Conservation (phyloP, 2,888 invertebrate genomes). For the Elmis aenea region DNA sequence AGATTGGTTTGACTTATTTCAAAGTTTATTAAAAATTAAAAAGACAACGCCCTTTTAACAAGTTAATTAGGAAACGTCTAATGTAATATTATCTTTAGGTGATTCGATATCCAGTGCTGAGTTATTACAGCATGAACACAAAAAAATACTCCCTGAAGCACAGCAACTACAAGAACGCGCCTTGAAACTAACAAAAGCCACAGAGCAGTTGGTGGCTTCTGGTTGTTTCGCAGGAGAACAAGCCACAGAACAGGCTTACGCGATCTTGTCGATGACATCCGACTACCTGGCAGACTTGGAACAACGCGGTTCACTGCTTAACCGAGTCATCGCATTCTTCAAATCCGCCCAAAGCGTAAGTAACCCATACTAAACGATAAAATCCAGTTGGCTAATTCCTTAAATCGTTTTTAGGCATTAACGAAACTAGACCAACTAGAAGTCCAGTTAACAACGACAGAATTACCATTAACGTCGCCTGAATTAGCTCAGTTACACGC, state of each 20-base stretch:
- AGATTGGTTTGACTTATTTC: too few species aligned
- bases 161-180: slow-evolving; percentile 70
- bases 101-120: slow-evolving; percentile 67
- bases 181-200: slow-evolving; percentile 70
- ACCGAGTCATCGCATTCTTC: slow-evolving; percentile 68
- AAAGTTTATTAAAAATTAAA: too few species aligned
- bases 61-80: slow-evolving; percentile 1
- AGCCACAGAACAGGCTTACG: slow-evolving; percentile 62
- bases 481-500: slow-evolving; percentile 64
- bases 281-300: slow-evolving; percentile 69
- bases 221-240: slow-evolving; percentile 68
- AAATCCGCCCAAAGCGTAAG: slow-evolving; percentile 59
- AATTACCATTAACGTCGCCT: slow-evolving; percentile 59
- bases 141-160: slow-evolving; percentile 65
- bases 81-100: slow-evolving; percentile 41
- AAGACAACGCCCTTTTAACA: not conserved
- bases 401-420: slow-evolving; percentile 51
- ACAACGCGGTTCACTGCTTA: slow-evolving; percentile 61
- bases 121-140: slow-evolving; percentile 62
- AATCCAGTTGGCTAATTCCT: too few species aligned
- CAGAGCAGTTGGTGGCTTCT: slow-evolving; percentile 66
- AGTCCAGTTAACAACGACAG: slow-evolving; percentile 62
- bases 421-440: slow-evolving; percentile 70
- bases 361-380: too few species aligned
- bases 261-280: slow-evolving; percentile 59